These are phyloP conservation scores for Mythimna loreyi DNA, from an alignment of 2,888 invertebrate genomes.

Conservation along the genomic window DNA sequence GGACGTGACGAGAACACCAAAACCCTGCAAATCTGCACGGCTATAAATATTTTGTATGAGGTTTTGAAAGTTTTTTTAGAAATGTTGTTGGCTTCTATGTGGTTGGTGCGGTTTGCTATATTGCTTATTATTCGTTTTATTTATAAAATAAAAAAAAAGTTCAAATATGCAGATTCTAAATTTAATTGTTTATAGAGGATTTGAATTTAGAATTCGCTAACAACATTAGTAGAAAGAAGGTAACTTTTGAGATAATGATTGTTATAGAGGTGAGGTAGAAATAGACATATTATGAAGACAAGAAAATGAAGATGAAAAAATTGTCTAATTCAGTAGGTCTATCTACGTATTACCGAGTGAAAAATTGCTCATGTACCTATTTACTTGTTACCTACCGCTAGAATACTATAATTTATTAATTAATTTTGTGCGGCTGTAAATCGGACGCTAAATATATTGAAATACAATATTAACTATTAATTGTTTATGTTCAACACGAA, in stretches of 20 bases:
- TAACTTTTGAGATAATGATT: not conserved
- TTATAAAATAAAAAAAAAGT: too few relatives aligned
- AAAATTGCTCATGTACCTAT: not conserved
- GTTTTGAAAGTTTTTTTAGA: not conserved
- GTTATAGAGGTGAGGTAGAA: not conserved
- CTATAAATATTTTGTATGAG: slow-evolving; percentile 51
- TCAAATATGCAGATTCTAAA: too few relatives aligned
- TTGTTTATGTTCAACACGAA: not conserved
- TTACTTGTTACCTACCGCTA: not conserved
- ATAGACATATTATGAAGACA: not conserved
- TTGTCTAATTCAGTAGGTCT: not conserved
- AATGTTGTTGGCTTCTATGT: slow-evolving; percentile 9
- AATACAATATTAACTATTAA: not conserved
- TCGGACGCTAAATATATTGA: not conserved
- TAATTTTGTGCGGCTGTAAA: not conserved
- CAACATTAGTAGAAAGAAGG: not conserved
- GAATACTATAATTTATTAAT: not conserved
- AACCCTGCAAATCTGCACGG: slow-evolving; percentile 48
- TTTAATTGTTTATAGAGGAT: too few relatives aligned
- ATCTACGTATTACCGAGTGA: not conserved
- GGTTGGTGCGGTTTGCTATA: too few relatives aligned
- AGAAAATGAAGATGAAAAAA: not conserved
- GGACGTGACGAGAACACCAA: slow-evolving; percentile 62
- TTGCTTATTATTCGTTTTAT: not conserved
- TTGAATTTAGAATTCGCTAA: too few relatives aligned